Percentiles rank a stretch among this genome's conserved stretches.
phyloP scores from a whole-genome alignment of 1,140 invertebrate genomes.

The Pemphigus obesinymphae region DNA sequence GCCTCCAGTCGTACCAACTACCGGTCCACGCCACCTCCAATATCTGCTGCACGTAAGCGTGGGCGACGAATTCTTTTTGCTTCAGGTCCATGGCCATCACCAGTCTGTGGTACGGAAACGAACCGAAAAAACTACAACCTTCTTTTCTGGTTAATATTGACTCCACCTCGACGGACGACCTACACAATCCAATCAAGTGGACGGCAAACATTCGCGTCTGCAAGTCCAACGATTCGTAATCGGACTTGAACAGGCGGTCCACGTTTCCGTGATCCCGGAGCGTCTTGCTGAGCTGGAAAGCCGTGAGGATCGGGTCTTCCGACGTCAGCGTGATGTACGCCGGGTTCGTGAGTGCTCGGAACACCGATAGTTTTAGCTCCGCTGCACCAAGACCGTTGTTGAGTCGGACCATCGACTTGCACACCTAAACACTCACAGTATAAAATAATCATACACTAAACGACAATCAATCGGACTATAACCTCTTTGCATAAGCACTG shows the following conservation, averaged over 20 bases:
- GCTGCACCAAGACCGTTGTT: background rate
- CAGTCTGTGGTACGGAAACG: constrained; percentile 57
- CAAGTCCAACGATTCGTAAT: background rate
- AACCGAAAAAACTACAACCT: constrained; percentile 50
- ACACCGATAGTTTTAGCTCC: constrained; percentile 50
- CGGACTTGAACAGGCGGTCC: background rate
- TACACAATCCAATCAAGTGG: background rate
- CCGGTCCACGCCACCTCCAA: constrained; percentile 55
- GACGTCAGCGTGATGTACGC: constrained; percentile 63
- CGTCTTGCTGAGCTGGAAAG: constrained; percentile 52
- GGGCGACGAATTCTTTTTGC: constrained; percentile 63
- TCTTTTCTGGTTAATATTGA: constrained; percentile 56
- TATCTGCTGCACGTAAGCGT: constrained; percentile 66
- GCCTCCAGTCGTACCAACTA: constrained; percentile 57
- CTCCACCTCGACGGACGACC: constrained; percentile 57
- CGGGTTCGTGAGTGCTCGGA: constrained; percentile 60
- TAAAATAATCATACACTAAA: no score
- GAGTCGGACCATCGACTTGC: constrained; percentile 1
- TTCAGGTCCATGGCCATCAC: constrained; percentile 66
- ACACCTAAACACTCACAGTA: background rate
- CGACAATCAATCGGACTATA: background rate
- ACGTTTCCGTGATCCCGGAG: background rate
- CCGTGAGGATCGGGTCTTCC: constrained; percentile 62
- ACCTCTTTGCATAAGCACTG: constrained; percentile 57
- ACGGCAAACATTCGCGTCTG: background rate